Base-by-base conservation (phyloP, 2,888 invertebrate genomes). In the Thysanoteuthis rhombus region DNA sequence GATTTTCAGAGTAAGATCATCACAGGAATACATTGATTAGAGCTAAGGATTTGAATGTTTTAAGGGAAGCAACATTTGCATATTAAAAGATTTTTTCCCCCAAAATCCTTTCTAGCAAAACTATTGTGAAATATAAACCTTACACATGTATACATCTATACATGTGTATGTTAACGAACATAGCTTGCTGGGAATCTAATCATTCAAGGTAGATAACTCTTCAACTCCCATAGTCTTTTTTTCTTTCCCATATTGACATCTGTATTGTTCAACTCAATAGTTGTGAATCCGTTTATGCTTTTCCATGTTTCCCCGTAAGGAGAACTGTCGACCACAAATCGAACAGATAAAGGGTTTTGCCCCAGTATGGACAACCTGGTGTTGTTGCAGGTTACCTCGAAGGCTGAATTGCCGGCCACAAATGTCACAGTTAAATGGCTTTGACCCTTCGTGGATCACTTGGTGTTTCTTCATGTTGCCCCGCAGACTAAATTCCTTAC, bases 281-380 rank as follows among this genome's bases (percentile, higher is more conserved):
- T 40, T 45, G 92, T 92, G 92, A 45, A 92, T 92, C n/a, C 92
- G 92, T 45, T 92, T 92, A 45, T 92, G 92, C 32, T 92, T 92
- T 42, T 92, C 92, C 92, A 92, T 92, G 42, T 92, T 92, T 42
- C 92, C 92, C 1, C 92, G 92, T 92, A 92, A 45, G 1, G 92
- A 92, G n/a, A 92, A 92, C 92, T 92, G 92, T n/a, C 92, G 25
- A 45, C 92, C 92, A 92, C 92, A 92, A 45, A 92, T 32, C 19
- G 92, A n/a, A 32, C 92, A 92, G 45, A n/a, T 39, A 32, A 92
- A 92, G n/a, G 92, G 92, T 92, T 92, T 92, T 4, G 45, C 92
- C 12, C 92, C 92, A 42, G 92, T 92, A 45, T 92, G 92, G 16
- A 92, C 92, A 40, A 42, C 92, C 45, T 92, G 92, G 45, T 92